Evolutionary conservation across 2,113 vertebrate species (phyloP).

Genomic region (Macrotis lagotis): DNA sequence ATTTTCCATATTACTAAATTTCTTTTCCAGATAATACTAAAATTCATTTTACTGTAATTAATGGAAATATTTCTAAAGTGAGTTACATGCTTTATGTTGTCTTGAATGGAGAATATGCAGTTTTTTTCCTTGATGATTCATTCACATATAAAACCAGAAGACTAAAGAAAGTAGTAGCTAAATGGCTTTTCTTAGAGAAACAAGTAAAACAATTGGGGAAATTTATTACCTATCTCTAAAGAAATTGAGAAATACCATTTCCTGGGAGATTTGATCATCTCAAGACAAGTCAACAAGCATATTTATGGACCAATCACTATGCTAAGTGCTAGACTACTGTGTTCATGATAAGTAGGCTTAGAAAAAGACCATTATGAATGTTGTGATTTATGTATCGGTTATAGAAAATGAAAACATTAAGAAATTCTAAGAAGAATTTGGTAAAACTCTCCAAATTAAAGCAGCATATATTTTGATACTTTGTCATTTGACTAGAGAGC

Average conservation of each 20-base stretch:
- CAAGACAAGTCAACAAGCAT: neutral
- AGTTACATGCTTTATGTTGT: neutral
- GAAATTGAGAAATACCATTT: neutral
- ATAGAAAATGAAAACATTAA: neutral
- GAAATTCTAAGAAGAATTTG: neutral
- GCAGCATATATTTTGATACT: neutral
- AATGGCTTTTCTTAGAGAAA: neutral
- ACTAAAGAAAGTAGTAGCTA: neutral
- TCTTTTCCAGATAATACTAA: too few species aligned
- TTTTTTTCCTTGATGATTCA: neutral
- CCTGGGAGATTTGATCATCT: neutral
- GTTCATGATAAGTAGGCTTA: neutral
- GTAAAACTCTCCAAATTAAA: neutral
- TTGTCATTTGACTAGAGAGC: too few species aligned
- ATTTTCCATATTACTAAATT: too few species aligned
- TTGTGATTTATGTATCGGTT: neutral
- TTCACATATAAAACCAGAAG: neutral
- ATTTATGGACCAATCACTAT: neutral
- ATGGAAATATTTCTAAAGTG: neutral
- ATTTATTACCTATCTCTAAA: too few species aligned
- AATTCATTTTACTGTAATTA: neutral
- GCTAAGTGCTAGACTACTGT: neutral
- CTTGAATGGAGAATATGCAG: neutral
- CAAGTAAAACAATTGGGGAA: neutral
- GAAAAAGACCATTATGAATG: neutral